Evolutionary conservation across 1,140 invertebrate species (phyloP).

Genomic region (Anoplophora glabripennis): DNA sequence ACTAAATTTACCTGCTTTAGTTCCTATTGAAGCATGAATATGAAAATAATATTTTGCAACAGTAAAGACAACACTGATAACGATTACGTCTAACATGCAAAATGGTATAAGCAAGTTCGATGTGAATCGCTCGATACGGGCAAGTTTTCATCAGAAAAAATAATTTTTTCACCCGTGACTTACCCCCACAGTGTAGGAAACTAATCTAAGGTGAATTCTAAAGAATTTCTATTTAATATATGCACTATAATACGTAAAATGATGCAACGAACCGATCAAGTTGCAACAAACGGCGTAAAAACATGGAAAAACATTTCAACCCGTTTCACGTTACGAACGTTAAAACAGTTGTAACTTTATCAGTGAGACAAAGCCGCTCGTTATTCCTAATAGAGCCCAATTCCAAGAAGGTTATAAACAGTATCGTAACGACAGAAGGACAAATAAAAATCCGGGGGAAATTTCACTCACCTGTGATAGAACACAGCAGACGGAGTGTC

Average conservation of each 20-base stretch:
- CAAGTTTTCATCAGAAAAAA: no score
- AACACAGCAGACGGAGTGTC: constrained; percentile 84
- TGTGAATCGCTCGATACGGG: no score
- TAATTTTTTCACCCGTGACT: background rate
- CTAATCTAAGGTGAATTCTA: constrained; percentile 5
- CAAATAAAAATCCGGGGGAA: constrained; percentile 4
- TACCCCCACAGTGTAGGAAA: background rate
- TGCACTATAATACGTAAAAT: no score
- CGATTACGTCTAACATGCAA: constrained; percentile 22
- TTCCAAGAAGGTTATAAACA: background rate
- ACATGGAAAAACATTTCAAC: no score
- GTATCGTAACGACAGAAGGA: background rate
- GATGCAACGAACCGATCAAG: no score
- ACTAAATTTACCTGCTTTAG: constrained; percentile 52
- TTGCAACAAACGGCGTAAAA: no score
- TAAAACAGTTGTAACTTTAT: no score
- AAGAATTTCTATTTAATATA: constrained; percentile 25
- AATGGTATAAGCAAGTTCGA: background rate
- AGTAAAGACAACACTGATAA: constrained; percentile 41
- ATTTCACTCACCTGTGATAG: constrained; percentile 78
- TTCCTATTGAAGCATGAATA: constrained; percentile 49
- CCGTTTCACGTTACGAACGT: no score
- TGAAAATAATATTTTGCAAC: constrained; percentile 49
- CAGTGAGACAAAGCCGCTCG: background rate
- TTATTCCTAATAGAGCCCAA: background rate